These are phyloP conservation scores for Scleropages formosus DNA, from an alignment of 2,797 vertebrate genomes.

Conservation along the genomic window DNA sequence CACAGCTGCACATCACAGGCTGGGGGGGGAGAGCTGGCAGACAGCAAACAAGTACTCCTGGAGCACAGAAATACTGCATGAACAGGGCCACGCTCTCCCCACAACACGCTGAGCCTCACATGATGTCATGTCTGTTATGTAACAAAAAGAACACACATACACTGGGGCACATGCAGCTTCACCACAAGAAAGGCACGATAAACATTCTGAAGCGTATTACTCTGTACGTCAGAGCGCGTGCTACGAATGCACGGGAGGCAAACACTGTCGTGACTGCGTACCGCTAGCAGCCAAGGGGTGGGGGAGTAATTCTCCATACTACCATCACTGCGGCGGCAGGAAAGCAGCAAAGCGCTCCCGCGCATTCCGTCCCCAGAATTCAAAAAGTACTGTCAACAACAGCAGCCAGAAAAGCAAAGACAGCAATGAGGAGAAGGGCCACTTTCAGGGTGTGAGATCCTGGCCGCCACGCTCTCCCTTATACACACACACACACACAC, in stretches of 20 bases:
- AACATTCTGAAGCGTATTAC: not conserved
- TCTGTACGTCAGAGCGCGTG: too few relatives aligned
- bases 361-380: not conserved
- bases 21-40: not conserved
- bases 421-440: not conserved
- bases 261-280: not conserved
- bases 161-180: not conserved
- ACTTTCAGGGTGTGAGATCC: not conserved
- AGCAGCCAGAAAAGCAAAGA: not conserved
- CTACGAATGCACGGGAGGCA: not conserved
- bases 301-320: not conserved
- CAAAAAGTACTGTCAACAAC: not conserved
- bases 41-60: slow-evolving; percentile 7
- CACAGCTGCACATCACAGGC: not conserved
- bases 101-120: not conserved
- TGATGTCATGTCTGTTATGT: not conserved
- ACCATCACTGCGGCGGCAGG: slow-evolving; percentile 2
- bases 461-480: not conserved
- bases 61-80: not conserved
- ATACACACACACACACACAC: slow-evolving; percentile 24
- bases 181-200: not conserved
- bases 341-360: not conserved
- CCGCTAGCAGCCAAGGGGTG: not conserved
- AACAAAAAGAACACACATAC: not conserved
- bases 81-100: not conserved